Base-by-base conservation (phyloP, 2,113 vertebrate species). In the Urocitellus parryii region DNA sequence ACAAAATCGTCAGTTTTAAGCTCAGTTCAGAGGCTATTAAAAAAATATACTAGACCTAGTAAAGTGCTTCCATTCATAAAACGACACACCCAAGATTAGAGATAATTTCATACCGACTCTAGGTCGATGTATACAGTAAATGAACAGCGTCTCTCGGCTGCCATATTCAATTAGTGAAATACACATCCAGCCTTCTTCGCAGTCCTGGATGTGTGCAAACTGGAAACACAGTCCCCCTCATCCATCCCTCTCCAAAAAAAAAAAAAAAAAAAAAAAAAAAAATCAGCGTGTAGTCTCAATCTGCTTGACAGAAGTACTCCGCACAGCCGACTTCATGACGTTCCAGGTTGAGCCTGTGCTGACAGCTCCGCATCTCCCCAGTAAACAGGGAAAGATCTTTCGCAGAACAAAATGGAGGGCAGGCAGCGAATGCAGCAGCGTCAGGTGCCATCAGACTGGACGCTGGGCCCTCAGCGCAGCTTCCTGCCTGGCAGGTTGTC, bases 401-500 rank as follows among this genome's bases (percentile, higher is more conserved):
- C 16, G n/a, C 48, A 45, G 86, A 39, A 39, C 68, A 2, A 58
- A 9, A 3, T 0, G 7, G 67, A 2, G 29, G 61, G 37, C 76
- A 42, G 42, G 42, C 42, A 42, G 42, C 42, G 42, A 42, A 42
- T 42, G 42, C 42, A 8, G 34, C 2, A 8, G 29, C 8, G 70
- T 3, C 37, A 2, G 79, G 7, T 25, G 91, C 70, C 61, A 0
- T 32, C 65, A 0, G 61, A 0, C 0, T 42, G 8, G 17, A 42
- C n/a, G 48, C 24, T 72, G 45, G 84, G 78, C 45, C 9, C 74
- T 96, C 98, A 99, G 95, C 98, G 98, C 34, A 97, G 96, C 97
- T 98, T 99, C 98, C 98, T 99, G 91, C 97, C 98, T 0, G 91
- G 29, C 96, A 97, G 94, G 45, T 97, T 88, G 95, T 98, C 98